Evolutionary conservation across 2,888 invertebrate species (phyloP), one percentile per base, ranked within the genome.

Genomic region (Pardosa pseudoannulata): DNA sequence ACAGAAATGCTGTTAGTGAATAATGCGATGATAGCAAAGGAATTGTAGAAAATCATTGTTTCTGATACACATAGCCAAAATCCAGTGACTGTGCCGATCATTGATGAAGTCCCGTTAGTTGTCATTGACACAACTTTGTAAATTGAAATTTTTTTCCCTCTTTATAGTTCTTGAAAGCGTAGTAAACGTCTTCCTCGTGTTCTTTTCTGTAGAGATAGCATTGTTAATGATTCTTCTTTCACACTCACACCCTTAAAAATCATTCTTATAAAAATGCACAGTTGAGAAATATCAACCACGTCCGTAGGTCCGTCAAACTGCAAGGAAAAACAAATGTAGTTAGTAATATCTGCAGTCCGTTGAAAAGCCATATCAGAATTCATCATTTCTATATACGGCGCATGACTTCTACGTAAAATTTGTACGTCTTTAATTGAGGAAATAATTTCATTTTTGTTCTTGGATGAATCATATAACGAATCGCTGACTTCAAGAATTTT

Each of bases 351-450:
- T 19, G 0, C 28, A 0, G 16, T 56, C 19, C 62, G 23, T 64
- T 62, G 75, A 3, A 13, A 9, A 19, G 19, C 31, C 27, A 75
- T 36, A 27, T 75, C 36, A 23, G 7, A n/a, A 27, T 13, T 23
- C 62, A 62, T 31, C 9, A 31, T 29, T 32, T 75, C 75, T 11
- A 75, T 31, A 5, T 64, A 13, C 11, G 62, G 23, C 32, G 1
- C 36, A 11, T 62, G 31, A 1, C 32, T 75, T 31, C 62, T 56
- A 16, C 31, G 16, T 2, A 32, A 75, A 31, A 75, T 19, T 16
- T 56, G 75, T 1, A 75, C 36, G n/a, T 29, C 29, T 75, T 75
- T 75, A 75, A 75, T 62, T 11, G 75, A 31, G 23, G 7, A 62
- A 7, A 75, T 32, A 13, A 75, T 75, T 9, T 75, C 64, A 7